These are phyloP conservation scores for Penelope pileata DNA, from an alignment of 2,113 vertebrate species.

Conservation along the genomic window DNA sequence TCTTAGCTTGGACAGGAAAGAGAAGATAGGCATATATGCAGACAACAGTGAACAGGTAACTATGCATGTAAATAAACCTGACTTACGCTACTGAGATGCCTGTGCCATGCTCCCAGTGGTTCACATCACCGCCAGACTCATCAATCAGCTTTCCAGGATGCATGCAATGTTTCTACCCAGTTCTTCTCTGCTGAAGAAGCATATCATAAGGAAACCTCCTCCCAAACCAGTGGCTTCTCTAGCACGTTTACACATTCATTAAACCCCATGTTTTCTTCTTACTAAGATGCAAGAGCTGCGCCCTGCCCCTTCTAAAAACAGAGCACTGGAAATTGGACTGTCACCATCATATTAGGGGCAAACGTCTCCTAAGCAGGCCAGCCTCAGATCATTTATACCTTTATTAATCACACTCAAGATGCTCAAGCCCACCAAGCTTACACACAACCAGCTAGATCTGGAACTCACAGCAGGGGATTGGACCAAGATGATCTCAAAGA, in stretches of 20 bases:
- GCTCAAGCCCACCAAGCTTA: not conserved
- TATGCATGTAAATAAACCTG: not conserved
- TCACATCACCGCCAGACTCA: not conserved
- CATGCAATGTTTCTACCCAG: not conserved
- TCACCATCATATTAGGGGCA: not conserved
- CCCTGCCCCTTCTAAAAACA: not conserved
- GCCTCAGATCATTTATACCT: not conserved
- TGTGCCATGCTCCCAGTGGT: not conserved
- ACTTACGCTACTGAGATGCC: not conserved
- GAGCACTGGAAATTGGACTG: not conserved
- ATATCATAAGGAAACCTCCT: rapidly evolving
- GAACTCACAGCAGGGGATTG: too few relatives aligned
- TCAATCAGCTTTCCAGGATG: not conserved
- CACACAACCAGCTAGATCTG: not conserved
- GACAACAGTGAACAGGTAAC: not conserved
- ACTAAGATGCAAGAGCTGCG: not conserved
- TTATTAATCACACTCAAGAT: not conserved
- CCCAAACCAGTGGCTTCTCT: not conserved
- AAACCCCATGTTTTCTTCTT: not conserved
- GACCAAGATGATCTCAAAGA: too few relatives aligned
- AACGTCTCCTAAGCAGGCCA: not conserved
- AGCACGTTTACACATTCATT: not conserved
- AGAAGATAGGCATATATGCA: not conserved
- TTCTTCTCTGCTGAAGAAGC: not conserved
- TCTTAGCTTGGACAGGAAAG: not conserved